A percentile compares a stretch with the other conserved stretches of the same genome.
Evolutionary conservation across 2,113 vertebrate genomes (phyloP).

Genomic region (Gopherus flavomarginatus): DNA sequence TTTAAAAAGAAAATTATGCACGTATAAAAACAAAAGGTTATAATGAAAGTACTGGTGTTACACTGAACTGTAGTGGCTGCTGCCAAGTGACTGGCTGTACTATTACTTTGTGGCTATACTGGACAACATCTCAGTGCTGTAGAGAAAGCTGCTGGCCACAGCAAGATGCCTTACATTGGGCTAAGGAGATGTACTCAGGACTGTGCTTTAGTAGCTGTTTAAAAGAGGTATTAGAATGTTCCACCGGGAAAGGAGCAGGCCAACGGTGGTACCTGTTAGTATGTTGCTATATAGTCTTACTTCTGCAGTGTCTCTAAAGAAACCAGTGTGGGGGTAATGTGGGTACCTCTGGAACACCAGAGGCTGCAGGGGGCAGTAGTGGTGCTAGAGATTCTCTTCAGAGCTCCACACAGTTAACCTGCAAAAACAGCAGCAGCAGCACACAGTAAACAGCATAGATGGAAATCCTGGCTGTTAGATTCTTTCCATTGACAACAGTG

Average conservation of each 20-base stretch:
- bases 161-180: no score
- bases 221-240: no score
- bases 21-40: background rate
- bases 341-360: background rate
- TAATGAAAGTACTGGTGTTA: background rate
- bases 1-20: background rate
- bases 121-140: background rate
- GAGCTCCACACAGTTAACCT: background rate
- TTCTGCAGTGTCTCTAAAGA: background rate
- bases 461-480: no score
- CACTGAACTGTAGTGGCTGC: background rate
- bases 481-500: no score
- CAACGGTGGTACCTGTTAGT: background rate
- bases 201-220: no score
- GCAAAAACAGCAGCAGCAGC: no score
- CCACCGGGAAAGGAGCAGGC: no score
- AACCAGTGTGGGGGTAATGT: background rate
- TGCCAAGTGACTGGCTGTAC: background rate
- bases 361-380: background rate
- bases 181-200: no score
- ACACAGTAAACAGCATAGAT: no score
- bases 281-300: background rate
- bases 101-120: background rate
- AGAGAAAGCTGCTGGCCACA: no score
- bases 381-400: background rate